Evolutionary conservation across 2,888 invertebrate genomes (phyloP).

Genomic region (Drosophila mimetica): DNA sequence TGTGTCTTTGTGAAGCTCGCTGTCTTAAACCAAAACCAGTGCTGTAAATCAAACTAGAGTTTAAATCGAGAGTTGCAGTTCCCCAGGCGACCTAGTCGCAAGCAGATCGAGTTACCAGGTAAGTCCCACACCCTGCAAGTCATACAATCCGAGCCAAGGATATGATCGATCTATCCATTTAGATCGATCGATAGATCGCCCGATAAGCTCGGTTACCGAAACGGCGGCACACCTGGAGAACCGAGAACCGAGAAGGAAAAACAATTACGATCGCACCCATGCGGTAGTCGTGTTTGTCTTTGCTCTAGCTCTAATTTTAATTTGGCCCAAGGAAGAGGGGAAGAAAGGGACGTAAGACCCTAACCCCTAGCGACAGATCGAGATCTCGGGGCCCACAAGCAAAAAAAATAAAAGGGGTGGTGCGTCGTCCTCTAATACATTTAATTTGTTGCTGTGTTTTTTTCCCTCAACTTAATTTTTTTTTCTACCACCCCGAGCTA

Average conservation of each 20-base stretch:
- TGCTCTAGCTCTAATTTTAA: constrained; percentile 81
- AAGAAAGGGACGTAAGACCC: constrained; percentile 37
- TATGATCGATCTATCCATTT: constrained; percentile 5
- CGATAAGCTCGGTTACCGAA: constrained; percentile 24
- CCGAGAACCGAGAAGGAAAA: constrained; percentile 8
- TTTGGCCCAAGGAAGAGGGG: constrained; percentile 55
- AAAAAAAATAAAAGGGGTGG: constrained; percentile 59
- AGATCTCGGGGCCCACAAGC: constrained; percentile 33
- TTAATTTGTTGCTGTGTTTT: constrained; percentile 74
- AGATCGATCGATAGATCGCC: constrained; percentile 18
- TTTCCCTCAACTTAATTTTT: constrained; percentile 18
- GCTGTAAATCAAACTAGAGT: not conserved
- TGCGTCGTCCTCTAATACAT: constrained; percentile 68
- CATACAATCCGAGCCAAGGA: constrained; percentile 25
- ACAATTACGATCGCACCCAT: constrained; percentile 70
- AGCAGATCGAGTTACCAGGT: constrained; percentile 41
- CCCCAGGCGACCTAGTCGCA: constrained; percentile 63
- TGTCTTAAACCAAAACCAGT: not conserved
- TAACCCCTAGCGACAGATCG: constrained; percentile 51
- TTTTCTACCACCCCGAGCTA: constrained; percentile 59
- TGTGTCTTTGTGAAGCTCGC: not conserved
- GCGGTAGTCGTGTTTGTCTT: constrained; percentile 53
- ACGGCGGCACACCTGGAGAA: constrained; percentile 57
- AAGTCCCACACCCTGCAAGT: constrained; percentile 13
- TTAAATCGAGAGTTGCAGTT: not conserved